phyloP scores from a whole-genome alignment of 2,888 invertebrate species.

The Sarcophaga rosellei region DNA sequence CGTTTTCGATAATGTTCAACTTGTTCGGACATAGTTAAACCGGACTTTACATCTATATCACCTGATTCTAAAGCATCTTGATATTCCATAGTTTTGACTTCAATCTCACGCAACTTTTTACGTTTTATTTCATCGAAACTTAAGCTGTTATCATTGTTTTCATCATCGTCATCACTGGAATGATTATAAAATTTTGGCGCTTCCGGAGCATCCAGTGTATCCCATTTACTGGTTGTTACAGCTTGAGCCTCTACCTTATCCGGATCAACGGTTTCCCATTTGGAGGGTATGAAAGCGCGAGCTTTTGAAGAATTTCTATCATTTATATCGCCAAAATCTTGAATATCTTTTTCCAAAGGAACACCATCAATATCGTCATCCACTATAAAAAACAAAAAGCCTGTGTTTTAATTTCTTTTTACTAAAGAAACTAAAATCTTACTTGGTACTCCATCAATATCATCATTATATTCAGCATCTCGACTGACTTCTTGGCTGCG shows the following conservation, averaged over 20 bases:
- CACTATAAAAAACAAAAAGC: constrained; percentile 80
- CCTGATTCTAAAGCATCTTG: constrained; percentile 97
- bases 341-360: constrained; percentile 83
- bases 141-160: constrained; percentile 81
- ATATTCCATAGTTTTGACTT: constrained; percentile 96
- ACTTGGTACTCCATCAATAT: constrained; percentile 88
- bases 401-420: constrained; percentile 10
- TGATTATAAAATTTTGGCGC: constrained; percentile 80
- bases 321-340: constrained; percentile 20
- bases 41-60: constrained; percentile 86
- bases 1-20: constrained; percentile 95
- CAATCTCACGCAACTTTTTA: constrained; percentile 92
- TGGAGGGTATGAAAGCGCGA: constrained; percentile 92
- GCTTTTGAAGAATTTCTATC: constrained; percentile 74
- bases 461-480: constrained; percentile 82
- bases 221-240: constrained; percentile 95
- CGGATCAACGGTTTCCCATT: constrained; percentile 98
- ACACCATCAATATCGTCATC: constrained; percentile 90
- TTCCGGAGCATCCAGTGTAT: constrained; percentile 85
- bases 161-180: constrained; percentile 83
- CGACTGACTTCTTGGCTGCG: constrained; percentile 70
- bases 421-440: constrained; percentile 63
- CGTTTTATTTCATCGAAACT: constrained; percentile 87
- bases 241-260: constrained; percentile 90
- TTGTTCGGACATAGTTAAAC: constrained; percentile 90